These are phyloP conservation scores for Sternarchorhynchus goeldii DNA, from an alignment of 2,797 vertebrate genomes.

Conservation along the genomic window DNA sequence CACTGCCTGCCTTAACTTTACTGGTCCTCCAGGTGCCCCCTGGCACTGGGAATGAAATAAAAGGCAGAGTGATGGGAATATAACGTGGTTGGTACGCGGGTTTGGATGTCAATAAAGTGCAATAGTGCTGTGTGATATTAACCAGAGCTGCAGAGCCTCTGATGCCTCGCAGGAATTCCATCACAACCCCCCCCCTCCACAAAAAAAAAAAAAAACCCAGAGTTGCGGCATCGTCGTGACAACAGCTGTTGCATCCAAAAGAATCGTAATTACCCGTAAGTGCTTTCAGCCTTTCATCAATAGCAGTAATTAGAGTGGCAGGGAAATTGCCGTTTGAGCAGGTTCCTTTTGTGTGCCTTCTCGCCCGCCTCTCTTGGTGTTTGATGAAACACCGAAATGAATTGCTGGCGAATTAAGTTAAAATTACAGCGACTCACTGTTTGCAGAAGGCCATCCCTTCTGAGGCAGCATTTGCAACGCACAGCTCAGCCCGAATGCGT, in stretches of 20 bases:
- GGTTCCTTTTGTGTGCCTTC: slow-evolving; percentile 44
- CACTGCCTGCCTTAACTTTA: not conserved
- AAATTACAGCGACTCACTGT: slow-evolving; percentile 47
- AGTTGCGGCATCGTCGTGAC: slow-evolving; percentile 54
- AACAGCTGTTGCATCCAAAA: slow-evolving; percentile 70
- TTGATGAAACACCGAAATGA: slow-evolving; percentile 49
- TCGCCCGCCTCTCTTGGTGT: slow-evolving; percentile 30
- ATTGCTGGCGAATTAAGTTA: slow-evolving; percentile 45
- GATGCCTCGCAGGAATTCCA: slow-evolving; percentile 41
- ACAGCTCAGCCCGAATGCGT: not conserved
- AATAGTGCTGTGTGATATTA: slow-evolving; percentile 25
- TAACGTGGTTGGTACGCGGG: not conserved
- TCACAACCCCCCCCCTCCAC: slow-evolving; percentile 5
- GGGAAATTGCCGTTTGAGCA: slow-evolving; percentile 59
- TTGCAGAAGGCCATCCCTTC: slow-evolving; percentile 21
- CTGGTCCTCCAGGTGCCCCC: not conserved
- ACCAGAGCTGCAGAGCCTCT: not conserved
- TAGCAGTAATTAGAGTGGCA: slow-evolving; percentile 68
- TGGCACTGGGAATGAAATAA: not conserved
- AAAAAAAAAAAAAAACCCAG: slow-evolving; percentile 36
- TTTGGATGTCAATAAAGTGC: slow-evolving; percentile 23
- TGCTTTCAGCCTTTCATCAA: slow-evolving; percentile 72
- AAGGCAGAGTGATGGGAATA: not conserved
- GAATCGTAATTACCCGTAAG: slow-evolving; percentile 69
- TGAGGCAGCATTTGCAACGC: slow-evolving; percentile 1